Evolutionary conservation across 2,888 invertebrate species (phyloP).

Genomic region (Terebella lapidaria): DNA sequence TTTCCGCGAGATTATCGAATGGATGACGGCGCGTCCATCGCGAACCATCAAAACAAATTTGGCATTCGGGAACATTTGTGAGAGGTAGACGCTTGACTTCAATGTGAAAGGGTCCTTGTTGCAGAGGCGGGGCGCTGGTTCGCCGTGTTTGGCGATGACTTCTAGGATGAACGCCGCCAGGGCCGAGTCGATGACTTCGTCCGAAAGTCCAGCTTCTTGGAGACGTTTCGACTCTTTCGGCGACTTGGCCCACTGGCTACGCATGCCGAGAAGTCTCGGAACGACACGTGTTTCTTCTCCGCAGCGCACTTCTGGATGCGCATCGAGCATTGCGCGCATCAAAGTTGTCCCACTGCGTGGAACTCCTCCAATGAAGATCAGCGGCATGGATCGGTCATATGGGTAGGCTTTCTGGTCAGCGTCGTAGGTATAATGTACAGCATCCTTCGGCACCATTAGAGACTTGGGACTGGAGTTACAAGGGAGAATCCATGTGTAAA

Average conservation of each 20-base stretch:
- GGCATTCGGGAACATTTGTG: conserved; percentile 92
- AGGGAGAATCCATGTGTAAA: background rate
- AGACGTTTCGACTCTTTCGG: conserved; percentile 49
- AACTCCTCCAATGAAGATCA: conserved; percentile 78
- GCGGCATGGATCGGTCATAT: conserved; percentile 61
- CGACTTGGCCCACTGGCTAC: conserved; percentile 91
- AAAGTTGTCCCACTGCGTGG: conserved; percentile 95
- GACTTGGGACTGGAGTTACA: background rate
- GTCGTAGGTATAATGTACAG: conserved; percentile 2
- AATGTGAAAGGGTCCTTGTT: conserved; percentile 98
- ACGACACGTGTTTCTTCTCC: conserved; percentile 94
- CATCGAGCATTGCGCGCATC: conserved; percentile 96
- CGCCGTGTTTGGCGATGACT: conserved; percentile 70
- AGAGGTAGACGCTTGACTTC: conserved; percentile 91
- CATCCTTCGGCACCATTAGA: conserved; percentile 1
- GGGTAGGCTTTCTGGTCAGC: background rate
- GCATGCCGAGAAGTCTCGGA: conserved; percentile 89
- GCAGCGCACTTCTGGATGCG: conserved; percentile 95
- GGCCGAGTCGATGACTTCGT: conserved; percentile 88
- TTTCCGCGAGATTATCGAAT: conserved; percentile 95
- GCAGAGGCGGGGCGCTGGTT: conserved; percentile 88
- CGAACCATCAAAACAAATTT: conserved; percentile 98
- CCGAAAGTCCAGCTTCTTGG: conserved; percentile 63
- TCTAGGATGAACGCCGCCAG: conserved; percentile 95
- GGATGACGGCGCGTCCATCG: conserved; percentile 96